Percentiles rank a stretch among this genome's conserved stretches.
Evolutionary conservation across 2,888 invertebrate genomes (phyloP).

Genomic region (Cybosia mesomella): DNA sequence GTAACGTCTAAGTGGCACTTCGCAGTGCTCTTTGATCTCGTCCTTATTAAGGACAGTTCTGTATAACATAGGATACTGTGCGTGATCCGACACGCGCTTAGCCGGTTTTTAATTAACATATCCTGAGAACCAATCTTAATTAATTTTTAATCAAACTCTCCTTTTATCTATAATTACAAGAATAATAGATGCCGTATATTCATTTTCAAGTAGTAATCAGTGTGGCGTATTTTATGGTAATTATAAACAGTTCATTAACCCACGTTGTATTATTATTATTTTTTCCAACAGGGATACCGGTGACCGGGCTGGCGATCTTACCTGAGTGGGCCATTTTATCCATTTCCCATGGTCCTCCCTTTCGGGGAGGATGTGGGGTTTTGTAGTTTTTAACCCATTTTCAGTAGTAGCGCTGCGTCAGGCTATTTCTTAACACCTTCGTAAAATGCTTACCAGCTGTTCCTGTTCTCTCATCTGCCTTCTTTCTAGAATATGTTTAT

Average conservation of each 20-base stretch:
- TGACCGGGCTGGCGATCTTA: no score
- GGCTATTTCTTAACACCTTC: no score
- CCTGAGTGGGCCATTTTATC: no score
- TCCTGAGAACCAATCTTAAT: constrained; percentile 6
- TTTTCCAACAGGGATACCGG: no score
- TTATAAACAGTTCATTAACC: constrained; percentile 63
- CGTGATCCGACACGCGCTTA: background rate
- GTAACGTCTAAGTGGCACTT: background rate
- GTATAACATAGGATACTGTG: background rate
- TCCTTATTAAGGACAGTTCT: constrained; percentile 5
- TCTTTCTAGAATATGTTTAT: no score
- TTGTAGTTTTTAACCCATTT: no score
- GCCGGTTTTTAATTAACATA: constrained; percentile 6
- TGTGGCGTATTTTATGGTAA: constrained; percentile 67
- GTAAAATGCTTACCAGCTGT: no score
- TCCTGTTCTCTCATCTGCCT: no score
- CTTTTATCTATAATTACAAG: background rate
- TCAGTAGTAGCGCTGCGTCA: no score
- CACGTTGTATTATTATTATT: constrained; percentile 59
- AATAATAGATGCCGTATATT: constrained; percentile 25
- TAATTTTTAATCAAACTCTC: constrained; percentile 3
- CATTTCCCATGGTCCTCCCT: no score
- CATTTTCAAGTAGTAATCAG: constrained; percentile 60
- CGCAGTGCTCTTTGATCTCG: constrained; percentile 12
- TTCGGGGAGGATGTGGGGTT: no score